Percentiles rank a stretch among this genome's conserved stretches.
Conservation (phyloP, 2,113 vertebrate genomes). For the Stigmatopora nigra region DNA sequence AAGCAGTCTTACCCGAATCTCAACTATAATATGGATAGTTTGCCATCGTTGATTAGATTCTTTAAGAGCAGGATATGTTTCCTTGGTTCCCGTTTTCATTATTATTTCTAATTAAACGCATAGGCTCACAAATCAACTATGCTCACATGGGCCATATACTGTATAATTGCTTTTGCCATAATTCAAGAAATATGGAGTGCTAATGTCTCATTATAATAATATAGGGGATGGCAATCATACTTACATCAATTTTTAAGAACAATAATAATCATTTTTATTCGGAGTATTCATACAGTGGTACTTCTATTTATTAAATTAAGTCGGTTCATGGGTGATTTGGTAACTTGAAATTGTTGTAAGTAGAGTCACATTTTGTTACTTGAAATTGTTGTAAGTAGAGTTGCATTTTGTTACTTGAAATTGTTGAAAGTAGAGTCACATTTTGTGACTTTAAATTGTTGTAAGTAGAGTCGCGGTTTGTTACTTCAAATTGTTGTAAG, state of each 20-base stretch:
- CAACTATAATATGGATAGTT: conserved; percentile 58
- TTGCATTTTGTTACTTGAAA: no score
- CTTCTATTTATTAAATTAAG: no score
- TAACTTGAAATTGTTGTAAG: no score
- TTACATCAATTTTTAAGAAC: conserved; percentile 41
- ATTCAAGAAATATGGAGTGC: conserved; percentile 58
- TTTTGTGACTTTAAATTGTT: no score
- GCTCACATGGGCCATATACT: conserved; percentile 47
- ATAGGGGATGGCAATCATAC: conserved; percentile 33
- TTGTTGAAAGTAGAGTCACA: no score
- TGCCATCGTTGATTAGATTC: conserved; percentile 68
- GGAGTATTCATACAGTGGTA: conserved; percentile 23
- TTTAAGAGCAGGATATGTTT: conserved; percentile 63
- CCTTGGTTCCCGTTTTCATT: conserved; percentile 60
- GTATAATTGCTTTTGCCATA: conserved; percentile 63
- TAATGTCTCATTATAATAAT: conserved; percentile 48
- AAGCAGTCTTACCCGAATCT: conserved; percentile 59
- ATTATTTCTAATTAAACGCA: conserved; percentile 72
- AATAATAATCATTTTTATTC: conserved; percentile 28
- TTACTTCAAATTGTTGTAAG: no score
- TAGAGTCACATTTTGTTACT: no score
- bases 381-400: no score
- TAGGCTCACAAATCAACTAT: conserved; percentile 57
- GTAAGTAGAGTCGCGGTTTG: no score
- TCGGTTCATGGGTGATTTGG: no score